Conservation (phyloP, 2,888 invertebrate genomes). For the Nemapogon koenigi region DNA sequence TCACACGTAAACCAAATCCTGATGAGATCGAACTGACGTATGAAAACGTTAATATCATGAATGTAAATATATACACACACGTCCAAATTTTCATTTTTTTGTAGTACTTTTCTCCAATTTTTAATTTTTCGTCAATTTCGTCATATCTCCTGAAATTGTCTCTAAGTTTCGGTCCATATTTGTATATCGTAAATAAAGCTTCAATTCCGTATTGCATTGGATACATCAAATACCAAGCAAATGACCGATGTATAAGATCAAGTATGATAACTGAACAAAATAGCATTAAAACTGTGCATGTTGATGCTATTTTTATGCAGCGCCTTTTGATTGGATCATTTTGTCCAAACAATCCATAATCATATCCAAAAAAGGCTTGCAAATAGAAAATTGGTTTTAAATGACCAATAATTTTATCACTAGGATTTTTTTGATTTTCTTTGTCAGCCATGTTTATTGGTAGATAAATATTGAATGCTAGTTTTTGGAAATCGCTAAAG, state of each 20-base stretch:
- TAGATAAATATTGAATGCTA: too few species aligned
- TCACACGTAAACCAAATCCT: background rate
- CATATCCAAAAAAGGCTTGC: conserved; percentile 3
- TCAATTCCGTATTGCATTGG: conserved; percentile 3
- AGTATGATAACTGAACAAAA: background rate
- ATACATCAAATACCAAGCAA: background rate
- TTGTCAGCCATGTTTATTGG: too few species aligned
- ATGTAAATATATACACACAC: background rate
- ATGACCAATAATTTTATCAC: background rate
- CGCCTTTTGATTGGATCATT: background rate
- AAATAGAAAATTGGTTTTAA: conserved; percentile 3
- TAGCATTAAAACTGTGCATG: background rate
- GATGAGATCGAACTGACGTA: conserved; percentile 1
- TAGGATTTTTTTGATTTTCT: too few species aligned
- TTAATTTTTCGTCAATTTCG: conserved; percentile 1
- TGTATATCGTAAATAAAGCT: conserved; percentile 1
- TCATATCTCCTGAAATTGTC: conserved; percentile 2
- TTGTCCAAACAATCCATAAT: conserved; percentile 1
- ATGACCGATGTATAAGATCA: background rate
- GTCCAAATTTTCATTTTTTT: background rate
- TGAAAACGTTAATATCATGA: background rate
- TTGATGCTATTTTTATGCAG: background rate
- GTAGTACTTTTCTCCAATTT: background rate
- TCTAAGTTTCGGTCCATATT: background rate
- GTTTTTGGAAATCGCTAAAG: too few species aligned